phyloP scores from a whole-genome alignment of 92 coral and sea anemone genomes.

The Zoanthus gigantus region DNA sequence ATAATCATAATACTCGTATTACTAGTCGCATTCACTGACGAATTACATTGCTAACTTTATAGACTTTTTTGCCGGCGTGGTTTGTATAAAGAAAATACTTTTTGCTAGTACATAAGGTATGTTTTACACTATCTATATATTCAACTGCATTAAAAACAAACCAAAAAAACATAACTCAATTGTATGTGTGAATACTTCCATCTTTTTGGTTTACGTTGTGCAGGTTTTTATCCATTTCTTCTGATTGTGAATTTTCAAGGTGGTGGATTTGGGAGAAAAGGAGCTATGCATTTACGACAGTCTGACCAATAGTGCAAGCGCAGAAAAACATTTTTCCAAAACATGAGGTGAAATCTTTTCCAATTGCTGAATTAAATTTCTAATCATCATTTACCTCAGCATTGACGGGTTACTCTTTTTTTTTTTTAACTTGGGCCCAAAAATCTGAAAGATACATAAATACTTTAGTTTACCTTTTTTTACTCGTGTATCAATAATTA shows the following conservation, averaged over 20 bases:
- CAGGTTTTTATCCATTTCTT: not conserved
- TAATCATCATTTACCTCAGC: too few species aligned
- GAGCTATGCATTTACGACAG: not conserved
- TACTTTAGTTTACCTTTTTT: too few species aligned
- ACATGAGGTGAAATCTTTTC: not conserved
- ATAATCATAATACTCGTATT: not conserved
- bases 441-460: too few species aligned
- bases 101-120: too few species aligned
- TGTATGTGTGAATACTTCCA: not conserved
- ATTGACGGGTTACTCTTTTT: too few species aligned
- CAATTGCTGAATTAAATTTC: too few species aligned
- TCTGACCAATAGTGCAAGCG: not conserved
- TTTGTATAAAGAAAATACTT: not conserved
- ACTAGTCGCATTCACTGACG: not conserved
- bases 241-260: not conserved
- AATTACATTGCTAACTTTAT: not conserved
- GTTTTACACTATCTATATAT: too few species aligned
- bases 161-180: not conserved
- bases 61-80: not conserved
- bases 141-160: too few species aligned
- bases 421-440: too few species aligned
- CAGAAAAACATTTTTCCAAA: not conserved
- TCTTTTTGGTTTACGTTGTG: too few species aligned
- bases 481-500: too few species aligned
- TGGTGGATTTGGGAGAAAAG: not conserved